Evolutionary conservation across 64 coral and sea anemone species (phyloP).

Genomic region (Dendrophyllia cribrosa): DNA sequence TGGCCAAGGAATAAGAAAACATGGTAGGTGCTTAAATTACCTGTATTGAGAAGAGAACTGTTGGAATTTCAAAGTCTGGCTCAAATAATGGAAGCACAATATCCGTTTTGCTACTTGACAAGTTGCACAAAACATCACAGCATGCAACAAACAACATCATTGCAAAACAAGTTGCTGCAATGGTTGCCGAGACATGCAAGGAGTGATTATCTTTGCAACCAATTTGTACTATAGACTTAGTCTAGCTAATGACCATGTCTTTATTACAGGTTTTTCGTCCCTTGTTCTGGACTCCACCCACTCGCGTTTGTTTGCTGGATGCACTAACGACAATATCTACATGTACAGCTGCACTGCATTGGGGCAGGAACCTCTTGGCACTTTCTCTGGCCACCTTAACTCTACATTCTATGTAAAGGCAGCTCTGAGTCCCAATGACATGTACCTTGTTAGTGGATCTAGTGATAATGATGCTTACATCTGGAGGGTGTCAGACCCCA

Average conservation of each 20-base stretch:
- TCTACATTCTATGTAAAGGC: conserved; percentile 98
- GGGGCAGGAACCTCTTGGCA: conserved; percentile 66
- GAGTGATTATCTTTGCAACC: no score
- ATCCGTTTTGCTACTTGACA: no score
- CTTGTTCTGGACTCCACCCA: conserved; percentile 91
- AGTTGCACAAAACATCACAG: no score
- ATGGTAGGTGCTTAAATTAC: conserved; percentile 46
- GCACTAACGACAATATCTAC: conserved; percentile 92
- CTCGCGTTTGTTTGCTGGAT: conserved; percentile 89
- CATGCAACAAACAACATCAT: no score
- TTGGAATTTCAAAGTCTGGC: not conserved
- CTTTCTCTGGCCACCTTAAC: conserved; percentile 88
- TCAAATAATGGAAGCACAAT: not conserved
- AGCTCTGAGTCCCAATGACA: conserved; percentile 89
- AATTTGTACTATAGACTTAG: no score
- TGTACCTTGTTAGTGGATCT: conserved; percentile 90
- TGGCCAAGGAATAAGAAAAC: conserved; percentile 83
- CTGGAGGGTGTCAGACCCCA: conserved; percentile 77
- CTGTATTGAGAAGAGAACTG: not conserved
- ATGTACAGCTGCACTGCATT: conserved; percentile 91
- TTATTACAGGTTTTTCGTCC: conserved; percentile 88
- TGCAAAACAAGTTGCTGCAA: no score
- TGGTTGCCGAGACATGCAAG: no score
- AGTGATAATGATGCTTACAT: conserved; percentile 89
- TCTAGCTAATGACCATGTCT: not conserved